Evolutionary conservation across 2,797 vertebrate species (phyloP).

Genomic region (Echeneis naucrates): DNA sequence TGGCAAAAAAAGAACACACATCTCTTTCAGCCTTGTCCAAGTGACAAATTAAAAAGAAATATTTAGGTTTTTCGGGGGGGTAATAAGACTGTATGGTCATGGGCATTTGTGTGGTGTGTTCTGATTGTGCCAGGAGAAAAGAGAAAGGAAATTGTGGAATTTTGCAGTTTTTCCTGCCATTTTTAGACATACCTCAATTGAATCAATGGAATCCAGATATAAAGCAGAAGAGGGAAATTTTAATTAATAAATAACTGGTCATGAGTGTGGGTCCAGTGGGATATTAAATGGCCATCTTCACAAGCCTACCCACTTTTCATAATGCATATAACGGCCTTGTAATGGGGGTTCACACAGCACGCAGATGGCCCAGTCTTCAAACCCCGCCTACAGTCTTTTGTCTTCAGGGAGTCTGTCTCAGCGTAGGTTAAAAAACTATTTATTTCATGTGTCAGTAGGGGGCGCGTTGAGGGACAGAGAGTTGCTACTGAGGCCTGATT

Average conservation of each 20-base stretch:
- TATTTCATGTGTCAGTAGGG: slow-evolving; percentile 64
- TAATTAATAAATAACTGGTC: neutral
- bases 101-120: neutral
- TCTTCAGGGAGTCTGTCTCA: slow-evolving; percentile 80
- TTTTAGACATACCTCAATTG: neutral
- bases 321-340: slow-evolving; percentile 62
- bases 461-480: slow-evolving; percentile 59
- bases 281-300: slow-evolving; percentile 35
- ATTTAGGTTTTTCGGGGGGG: too few relatives aligned
- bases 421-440: slow-evolving; percentile 66
- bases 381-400: slow-evolving; percentile 83
- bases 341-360: slow-evolving; percentile 39
- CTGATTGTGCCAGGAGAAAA: neutral
- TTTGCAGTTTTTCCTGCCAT: neutral
- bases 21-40: neutral
- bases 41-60: neutral
- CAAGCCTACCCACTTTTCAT: slow-evolving; percentile 45
- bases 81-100: neutral
- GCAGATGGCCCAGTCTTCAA: slow-evolving; percentile 79
- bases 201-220: neutral
- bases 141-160: neutral
- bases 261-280: slow-evolving; percentile 1
- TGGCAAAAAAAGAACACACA: neutral
- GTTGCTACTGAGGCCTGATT: slow-evolving; percentile 44
- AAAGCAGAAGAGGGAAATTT: slow-evolving; percentile 9